phyloP scores from a whole-genome alignment of 2,113 vertebrate genomes.

The Pterocles burchelli region DNA sequence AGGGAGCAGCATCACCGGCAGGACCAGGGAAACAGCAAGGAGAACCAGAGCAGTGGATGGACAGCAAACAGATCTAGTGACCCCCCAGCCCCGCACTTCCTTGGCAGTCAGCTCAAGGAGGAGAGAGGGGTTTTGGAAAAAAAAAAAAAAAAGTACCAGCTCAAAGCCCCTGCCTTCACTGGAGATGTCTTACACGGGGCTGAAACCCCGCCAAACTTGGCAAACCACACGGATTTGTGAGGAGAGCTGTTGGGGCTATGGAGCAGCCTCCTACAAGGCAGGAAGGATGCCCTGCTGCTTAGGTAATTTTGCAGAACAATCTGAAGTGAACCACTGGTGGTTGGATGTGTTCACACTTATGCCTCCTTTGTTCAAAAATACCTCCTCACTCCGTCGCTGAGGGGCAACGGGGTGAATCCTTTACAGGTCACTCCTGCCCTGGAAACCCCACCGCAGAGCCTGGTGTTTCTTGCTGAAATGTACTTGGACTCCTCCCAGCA shows the following conservation, averaged over 20 bases:
- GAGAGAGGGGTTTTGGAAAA: not conserved
- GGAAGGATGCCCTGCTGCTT: not conserved
- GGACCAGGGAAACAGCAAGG: not conserved
- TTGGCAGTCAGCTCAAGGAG: not conserved
- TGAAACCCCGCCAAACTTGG: not conserved
- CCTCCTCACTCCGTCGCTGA: not conserved
- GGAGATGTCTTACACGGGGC: not conserved
- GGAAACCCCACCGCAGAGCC: not conserved
- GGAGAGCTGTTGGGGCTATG: not conserved
- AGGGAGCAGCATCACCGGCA: not conserved
- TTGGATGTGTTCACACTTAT: not conserved
- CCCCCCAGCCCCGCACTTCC: accelerated
- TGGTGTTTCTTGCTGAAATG: not conserved
- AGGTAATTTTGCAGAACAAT: not conserved
- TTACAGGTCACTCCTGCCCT: not conserved
- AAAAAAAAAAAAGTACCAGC: not conserved
- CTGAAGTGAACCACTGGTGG: not conserved
- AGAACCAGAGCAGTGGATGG: accelerated
- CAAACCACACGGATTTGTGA: not conserved
- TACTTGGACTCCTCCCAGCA: slow-evolving; percentile 1
- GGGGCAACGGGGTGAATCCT: not conserved
- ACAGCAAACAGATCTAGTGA: accelerated
- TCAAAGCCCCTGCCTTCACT: not conserved
- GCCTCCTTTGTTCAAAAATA: not conserved
- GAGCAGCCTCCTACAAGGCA: not conserved